A percentile compares a stretch with the other conserved stretches of the same genome.
These are phyloP conservation scores for Drosophila cracens DNA, from an alignment of 2,888 invertebrate species.

Conservation along the genomic window DNA sequence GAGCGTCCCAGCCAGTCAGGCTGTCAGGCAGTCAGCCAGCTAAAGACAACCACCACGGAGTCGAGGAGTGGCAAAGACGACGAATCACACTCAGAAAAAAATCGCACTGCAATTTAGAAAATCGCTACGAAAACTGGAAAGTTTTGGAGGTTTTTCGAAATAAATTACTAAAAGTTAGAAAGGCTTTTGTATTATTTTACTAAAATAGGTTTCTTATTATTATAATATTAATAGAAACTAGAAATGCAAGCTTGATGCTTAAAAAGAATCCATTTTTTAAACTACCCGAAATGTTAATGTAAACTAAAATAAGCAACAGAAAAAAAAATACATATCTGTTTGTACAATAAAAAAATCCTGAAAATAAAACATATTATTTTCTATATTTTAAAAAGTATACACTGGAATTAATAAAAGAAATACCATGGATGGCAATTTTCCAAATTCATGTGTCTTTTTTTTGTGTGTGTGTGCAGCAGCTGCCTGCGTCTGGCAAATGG, in stretches of 20 bases:
- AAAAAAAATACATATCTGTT: neutral
- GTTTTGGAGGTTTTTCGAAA: neutral
- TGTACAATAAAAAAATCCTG: neutral
- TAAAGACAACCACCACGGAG: neutral
- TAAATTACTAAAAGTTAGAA: neutral
- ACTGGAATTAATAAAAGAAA: neutral
- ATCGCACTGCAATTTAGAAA: neutral
- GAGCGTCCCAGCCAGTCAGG: conserved; percentile 37
- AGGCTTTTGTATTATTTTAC: neutral
- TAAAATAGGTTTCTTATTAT: neutral
- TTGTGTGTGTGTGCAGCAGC: conserved; percentile 11
- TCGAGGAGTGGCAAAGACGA: neutral
- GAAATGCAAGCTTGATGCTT: neutral
- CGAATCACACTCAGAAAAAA: neutral
- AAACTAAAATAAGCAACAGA: neutral
- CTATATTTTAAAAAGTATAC: neutral
- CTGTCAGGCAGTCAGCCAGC: neutral
- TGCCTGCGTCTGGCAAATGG: conserved; percentile 57
- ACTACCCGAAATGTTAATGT: neutral
- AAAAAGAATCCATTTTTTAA: neutral
- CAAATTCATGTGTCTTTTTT: neutral
- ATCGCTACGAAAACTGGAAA: neutral
- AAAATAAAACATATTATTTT: neutral
- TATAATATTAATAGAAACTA: neutral
- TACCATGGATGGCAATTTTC: neutral